These are phyloP conservation scores for Xerus rutilus DNA, from an alignment of 2,797 vertebrate genomes.

Conservation along the genomic window DNA sequence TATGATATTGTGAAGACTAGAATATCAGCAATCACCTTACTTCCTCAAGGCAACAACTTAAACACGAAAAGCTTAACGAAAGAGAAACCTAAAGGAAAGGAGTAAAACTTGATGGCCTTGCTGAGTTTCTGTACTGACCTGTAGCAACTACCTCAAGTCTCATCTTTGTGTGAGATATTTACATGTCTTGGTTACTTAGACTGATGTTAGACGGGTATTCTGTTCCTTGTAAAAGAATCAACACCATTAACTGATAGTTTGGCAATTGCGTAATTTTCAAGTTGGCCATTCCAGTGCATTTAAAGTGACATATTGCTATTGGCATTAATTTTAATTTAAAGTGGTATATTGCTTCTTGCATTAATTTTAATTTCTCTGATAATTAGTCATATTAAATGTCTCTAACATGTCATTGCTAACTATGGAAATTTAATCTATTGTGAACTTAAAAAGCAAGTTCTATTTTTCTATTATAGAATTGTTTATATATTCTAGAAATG, in stretches of 20 bases:
- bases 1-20: background rate
- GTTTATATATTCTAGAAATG: background rate
- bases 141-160: background rate
- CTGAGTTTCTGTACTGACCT: background rate
- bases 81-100: background rate
- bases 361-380: background rate
- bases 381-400: background rate
- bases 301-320: background rate
- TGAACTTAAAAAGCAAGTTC: background rate
- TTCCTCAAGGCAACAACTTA: background rate
- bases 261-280: background rate
- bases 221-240: background rate
- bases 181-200: background rate
- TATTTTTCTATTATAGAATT: background rate
- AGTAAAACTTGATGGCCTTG: background rate
- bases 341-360: too few species aligned
- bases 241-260: background rate
- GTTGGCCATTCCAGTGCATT: background rate
- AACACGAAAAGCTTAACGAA: background rate
- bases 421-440: background rate
- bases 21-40: background rate
- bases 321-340: background rate
- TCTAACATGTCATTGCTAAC: background rate
- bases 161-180: background rate
- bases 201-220: background rate